These are phyloP conservation scores for Fragum fragum DNA, from an alignment of 2,888 invertebrate genomes.

Conservation along the genomic window DNA sequence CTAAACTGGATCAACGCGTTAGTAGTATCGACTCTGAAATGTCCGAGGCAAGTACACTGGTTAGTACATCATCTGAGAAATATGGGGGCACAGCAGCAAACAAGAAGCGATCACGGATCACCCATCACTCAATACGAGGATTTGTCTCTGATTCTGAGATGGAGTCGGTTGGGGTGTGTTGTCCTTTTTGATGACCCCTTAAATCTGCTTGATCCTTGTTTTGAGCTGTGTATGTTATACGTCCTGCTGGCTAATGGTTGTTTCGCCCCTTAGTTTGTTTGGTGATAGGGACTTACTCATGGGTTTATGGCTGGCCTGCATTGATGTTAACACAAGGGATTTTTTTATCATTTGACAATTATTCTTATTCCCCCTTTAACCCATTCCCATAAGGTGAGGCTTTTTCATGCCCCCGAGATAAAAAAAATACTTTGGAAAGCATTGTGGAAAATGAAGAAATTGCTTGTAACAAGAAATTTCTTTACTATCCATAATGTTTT, in stretches of 20 bases:
- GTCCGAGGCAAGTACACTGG: conserved; percentile 88
- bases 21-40: conserved; percentile 97
- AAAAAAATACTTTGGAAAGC: no score
- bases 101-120: conserved; percentile 85
- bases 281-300: not conserved
- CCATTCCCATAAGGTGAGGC: no score
- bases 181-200: conserved; percentile 17
- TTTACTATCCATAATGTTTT: no score
- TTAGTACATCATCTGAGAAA: conserved; percentile 83
- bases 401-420: no score
- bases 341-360: no score
- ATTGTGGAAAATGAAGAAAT: no score
- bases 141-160: conserved; percentile 98
- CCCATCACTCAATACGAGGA: conserved; percentile 91
- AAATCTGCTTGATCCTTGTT: conserved; percentile 15
- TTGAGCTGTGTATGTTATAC: not conserved
- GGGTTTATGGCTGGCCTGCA: no score
- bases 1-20: conserved; percentile 88
- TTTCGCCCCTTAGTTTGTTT: not conserved
- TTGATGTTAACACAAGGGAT: no score
- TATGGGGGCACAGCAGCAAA: conserved; percentile 66
- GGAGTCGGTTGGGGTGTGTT: conserved; percentile 92
- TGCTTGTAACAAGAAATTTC: no score
- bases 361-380: no score
- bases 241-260: not conserved